A percentile compares a stretch with the other conserved stretches of the same genome.
These are phyloP conservation scores for Scalopus aquaticus DNA, from an alignment of 2,113 vertebrate genomes.

Conservation along the genomic window DNA sequence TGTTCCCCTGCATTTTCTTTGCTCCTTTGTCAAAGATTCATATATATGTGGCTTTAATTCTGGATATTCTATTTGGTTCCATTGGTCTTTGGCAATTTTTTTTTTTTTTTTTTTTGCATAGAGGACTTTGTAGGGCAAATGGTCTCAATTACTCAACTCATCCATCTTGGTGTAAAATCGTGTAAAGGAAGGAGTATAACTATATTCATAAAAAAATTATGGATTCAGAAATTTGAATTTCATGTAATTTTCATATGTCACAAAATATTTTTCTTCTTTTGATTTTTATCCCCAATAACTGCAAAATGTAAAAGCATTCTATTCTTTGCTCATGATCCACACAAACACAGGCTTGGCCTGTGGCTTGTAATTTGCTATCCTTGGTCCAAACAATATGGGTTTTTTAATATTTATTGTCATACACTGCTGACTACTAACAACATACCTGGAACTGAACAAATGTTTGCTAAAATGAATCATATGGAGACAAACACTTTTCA, in stretches of 20 bases:
- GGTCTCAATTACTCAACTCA: background rate
- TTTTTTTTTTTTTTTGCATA: too few species aligned
- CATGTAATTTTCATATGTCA: background rate
- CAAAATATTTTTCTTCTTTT: conserved; percentile 29
- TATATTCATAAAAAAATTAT: background rate
- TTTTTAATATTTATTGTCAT: conserved; percentile 28
- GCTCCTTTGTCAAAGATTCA: too few species aligned
- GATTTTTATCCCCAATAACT: background rate
- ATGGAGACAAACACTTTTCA: background rate
- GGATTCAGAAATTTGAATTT: conserved; percentile 11
- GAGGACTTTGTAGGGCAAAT: background rate
- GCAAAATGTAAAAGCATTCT: background rate
- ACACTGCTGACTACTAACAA: background rate
- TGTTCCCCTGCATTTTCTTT: too few species aligned
- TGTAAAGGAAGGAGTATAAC: background rate
- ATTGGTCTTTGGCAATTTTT: too few species aligned
- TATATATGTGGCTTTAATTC: too few species aligned
- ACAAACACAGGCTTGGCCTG: background rate
- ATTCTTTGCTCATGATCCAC: background rate
- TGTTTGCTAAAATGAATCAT: conserved; percentile 23
- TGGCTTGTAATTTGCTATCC: background rate
- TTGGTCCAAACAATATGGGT: background rate
- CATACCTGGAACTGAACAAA: background rate
- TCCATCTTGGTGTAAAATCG: background rate
- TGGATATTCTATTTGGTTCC: too few species aligned